Percentiles rank a stretch among this genome's conserved stretches.
Evolutionary conservation across 2,113 vertebrate genomes (phyloP).

Genomic region (Craseonycteris thonglongyai): DNA sequence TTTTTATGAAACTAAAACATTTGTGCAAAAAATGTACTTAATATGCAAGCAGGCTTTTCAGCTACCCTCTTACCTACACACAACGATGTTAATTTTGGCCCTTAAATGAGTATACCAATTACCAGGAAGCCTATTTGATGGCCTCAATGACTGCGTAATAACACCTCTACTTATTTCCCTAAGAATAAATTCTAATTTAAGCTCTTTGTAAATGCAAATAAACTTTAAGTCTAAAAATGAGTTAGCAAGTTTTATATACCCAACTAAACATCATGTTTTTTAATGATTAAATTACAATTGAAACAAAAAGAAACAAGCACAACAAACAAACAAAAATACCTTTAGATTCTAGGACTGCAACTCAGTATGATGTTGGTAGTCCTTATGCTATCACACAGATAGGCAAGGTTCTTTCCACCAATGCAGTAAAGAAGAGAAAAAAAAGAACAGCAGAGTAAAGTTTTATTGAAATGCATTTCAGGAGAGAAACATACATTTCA

Average conservation of each 20-base stretch:
- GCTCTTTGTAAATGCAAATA: not conserved
- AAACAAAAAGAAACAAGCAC: too few species aligned
- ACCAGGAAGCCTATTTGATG: not conserved
- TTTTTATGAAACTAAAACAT: constrained; percentile 21
- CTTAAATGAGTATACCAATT: not conserved
- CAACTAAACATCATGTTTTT: not conserved
- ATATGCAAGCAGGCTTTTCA: not conserved
- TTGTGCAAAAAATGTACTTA: not conserved
- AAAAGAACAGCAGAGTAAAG: too few species aligned
- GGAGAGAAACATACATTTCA: too few species aligned
- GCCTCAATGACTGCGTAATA: not conserved
- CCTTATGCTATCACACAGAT: too few species aligned
- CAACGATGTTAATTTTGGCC: not conserved
- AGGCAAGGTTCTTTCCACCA: too few species aligned
- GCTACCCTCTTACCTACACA: not conserved
- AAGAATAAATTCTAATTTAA: not conserved
- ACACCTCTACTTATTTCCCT: not conserved
- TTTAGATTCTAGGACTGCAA: not conserved
- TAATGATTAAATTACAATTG: too few species aligned
- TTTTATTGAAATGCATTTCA: too few species aligned
- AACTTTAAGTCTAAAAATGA: not conserved
- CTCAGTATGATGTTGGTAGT: not conserved
- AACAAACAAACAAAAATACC: too few species aligned
- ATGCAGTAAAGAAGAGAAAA: too few species aligned
- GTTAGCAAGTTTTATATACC: not conserved